These are phyloP conservation scores for Tetragonisca angustula DNA, from an alignment of 2,888 invertebrate genomes.

Conservation along the genomic window DNA sequence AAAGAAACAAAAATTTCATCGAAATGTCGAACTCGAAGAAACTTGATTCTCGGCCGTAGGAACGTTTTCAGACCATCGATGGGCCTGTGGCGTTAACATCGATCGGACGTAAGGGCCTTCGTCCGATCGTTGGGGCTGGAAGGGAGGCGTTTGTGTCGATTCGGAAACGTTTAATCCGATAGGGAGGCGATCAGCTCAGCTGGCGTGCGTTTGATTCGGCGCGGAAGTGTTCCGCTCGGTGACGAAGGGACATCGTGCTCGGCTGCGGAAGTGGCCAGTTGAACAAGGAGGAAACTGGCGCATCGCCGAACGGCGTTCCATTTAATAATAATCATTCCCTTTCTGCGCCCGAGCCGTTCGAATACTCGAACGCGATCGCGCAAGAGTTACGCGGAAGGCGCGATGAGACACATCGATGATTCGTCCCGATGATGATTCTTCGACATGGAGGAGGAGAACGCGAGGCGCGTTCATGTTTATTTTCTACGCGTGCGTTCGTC, in stretches of 20 bases:
- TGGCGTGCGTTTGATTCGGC: conserved; percentile 34
- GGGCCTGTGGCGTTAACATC: too few species aligned
- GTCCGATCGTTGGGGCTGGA: too few species aligned
- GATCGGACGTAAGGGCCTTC: neutral
- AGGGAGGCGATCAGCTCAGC: conserved; percentile 7
- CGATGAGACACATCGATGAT: conserved; percentile 22
- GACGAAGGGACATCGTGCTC: conserved; percentile 29
- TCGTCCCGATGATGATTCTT: neutral
- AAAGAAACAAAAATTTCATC: too few species aligned
- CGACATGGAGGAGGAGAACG: neutral
- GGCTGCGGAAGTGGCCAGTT: conserved; percentile 46
- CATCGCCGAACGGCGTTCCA: conserved; percentile 25
- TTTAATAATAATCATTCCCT: neutral
- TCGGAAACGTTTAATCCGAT: conserved; percentile 3
- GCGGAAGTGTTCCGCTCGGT: conserved; percentile 52
- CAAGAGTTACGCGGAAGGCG: conserved; percentile 12
- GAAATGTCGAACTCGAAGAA: too few species aligned
- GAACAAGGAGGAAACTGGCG: conserved; percentile 31
- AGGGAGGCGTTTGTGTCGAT: neutral
- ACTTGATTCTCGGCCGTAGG: too few species aligned
- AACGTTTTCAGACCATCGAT: too few species aligned
- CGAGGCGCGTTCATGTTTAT: conserved; percentile 17
- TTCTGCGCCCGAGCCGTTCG: neutral
- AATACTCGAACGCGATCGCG: neutral
- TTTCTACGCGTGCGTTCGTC: conserved; percentile 22